Base-by-base conservation (phyloP, 2,113 vertebrate species). In the Oenanthe melanoleuca region DNA sequence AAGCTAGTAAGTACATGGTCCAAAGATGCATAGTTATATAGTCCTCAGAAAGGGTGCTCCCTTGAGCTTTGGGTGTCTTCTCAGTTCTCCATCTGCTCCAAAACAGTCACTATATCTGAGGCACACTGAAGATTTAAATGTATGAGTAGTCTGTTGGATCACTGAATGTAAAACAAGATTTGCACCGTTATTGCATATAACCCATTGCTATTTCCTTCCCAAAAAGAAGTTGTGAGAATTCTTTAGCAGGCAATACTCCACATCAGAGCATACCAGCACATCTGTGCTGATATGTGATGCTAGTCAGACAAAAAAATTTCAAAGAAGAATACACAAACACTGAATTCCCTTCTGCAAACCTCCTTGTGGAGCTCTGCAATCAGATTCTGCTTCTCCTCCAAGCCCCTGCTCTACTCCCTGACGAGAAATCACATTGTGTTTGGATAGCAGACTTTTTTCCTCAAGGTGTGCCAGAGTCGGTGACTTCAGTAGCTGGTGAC, bases 401-500 rank as follows among this genome's bases (percentile, higher is more conserved):
- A 80, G 19, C 28, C 65, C 8, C 31, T 34, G 16, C n/a, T 81
- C 44, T 73, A 19, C 47, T 92, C 86, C 56, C 94, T 61, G 31
- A 60, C 78, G 73, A 85, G 73, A 87, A 95, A 95, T 79, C 37
- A 63, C 47, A 9, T 84, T 86, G 71, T 92, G 61, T 92, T 87
- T 87, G 77, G 25, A 77, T 53, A 92, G 77, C 61, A 92, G 73
- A 52, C 26, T 49, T 61, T 89, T 93, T 84, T 92, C 73, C 86
- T 93, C 69, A 67, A 95, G 89, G 92, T 96, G 86, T 0, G 1
- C 88, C 45, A 4, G 71, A 87, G 77, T 33, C 60, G 53, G 77
- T 71, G 60, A 25, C 65, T 87, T 92, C 80, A 81, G 80, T 67
- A 52, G 77, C 80, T 93, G 94, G 93, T 92, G 89, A 95, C 89